Conservation (phyloP, 2,888 invertebrate genomes). For the Calameuta idolon region DNA sequence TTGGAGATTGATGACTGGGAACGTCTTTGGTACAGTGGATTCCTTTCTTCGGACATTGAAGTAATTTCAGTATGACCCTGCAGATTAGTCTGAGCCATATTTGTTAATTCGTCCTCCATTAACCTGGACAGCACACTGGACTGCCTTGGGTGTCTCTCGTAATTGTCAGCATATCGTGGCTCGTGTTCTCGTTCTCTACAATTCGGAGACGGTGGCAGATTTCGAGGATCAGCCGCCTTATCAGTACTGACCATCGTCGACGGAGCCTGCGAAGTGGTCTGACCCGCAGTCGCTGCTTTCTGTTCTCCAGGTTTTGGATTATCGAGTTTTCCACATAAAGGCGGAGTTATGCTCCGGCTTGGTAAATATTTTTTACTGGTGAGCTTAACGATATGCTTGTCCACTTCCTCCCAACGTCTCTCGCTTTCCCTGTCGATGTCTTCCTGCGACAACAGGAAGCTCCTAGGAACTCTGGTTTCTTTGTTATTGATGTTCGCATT, state of each 20-base stretch:
- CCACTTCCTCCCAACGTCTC: conserved; percentile 50
- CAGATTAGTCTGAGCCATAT: conserved; percentile 16
- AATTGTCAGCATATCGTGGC: conserved; percentile 53
- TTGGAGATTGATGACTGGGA: conserved; percentile 4
- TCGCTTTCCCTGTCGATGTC: conserved; percentile 44
- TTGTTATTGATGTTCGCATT: conserved; percentile 11
- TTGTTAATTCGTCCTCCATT: conserved; percentile 15
- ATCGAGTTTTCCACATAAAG: conserved; percentile 5
- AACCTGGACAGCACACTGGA: conserved; percentile 13
- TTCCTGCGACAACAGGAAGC: conserved; percentile 18
- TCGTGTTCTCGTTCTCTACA: conserved; percentile 30
- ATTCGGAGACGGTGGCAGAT: conserved; percentile 33
- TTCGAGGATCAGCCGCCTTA: conserved; percentile 31
- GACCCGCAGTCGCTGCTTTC: conserved; percentile 3
- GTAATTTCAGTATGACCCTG: conserved; percentile 8
- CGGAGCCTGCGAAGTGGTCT: conserved; percentile 6
- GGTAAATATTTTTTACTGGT: conserved; percentile 29
- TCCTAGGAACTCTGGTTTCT: conserved; percentile 14
- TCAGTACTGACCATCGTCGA: conserved; percentile 17
- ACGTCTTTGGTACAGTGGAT: conserved; percentile 19
- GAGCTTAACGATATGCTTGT: conserved; percentile 52
- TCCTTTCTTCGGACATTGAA: conserved; percentile 13
- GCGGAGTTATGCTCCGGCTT: conserved; percentile 8
- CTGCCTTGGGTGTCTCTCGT: conserved; percentile 53
- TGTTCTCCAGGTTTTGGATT: conserved; percentile 16